Evolutionary conservation across 1,140 invertebrate genomes (phyloP).

Genomic region (Aphelenchoides avenae): DNA sequence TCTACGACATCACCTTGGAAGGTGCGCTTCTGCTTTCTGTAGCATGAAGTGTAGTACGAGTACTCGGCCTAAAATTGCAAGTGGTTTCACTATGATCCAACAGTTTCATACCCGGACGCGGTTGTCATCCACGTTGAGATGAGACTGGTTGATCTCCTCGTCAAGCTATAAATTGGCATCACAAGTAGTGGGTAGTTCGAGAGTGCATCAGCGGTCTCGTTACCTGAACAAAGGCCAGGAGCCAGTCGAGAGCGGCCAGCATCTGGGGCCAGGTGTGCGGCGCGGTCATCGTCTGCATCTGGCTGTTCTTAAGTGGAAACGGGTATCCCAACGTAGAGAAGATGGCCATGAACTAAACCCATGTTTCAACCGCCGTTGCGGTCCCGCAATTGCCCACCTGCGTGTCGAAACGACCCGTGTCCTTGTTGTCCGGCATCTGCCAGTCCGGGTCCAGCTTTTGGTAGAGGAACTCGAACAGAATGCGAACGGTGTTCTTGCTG

Average conservation of each 20-base stretch:
- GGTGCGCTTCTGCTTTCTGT: no score
- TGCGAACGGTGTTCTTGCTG: not conserved
- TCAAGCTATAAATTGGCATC: no score
- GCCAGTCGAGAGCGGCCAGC: constrained; percentile 21
- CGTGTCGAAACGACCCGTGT: not conserved
- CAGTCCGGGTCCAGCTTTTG: not conserved
- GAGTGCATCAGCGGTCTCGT: no score
- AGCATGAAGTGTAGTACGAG: no score
- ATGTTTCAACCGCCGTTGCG: not conserved
- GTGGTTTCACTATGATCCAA: no score
- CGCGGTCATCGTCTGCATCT: constrained; percentile 28
- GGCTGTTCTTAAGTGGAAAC: constrained; percentile 27
- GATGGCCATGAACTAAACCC: not conserved
- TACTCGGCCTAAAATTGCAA: no score
- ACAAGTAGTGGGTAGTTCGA: no score
- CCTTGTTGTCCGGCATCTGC: not conserved
- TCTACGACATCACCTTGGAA: no score
- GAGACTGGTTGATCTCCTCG: no score
- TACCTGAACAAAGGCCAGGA: constrained; percentile 20
- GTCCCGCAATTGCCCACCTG: not conserved
- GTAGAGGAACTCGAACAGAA: constrained; percentile 2
- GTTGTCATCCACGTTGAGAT: no score
- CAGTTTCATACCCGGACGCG: no score
- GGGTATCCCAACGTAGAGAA: constrained; percentile 21
- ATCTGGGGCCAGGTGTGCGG: constrained; percentile 18